Evolutionary conservation across 2,888 invertebrate species (phyloP).

Genomic region (Choreutis nemorana): DNA sequence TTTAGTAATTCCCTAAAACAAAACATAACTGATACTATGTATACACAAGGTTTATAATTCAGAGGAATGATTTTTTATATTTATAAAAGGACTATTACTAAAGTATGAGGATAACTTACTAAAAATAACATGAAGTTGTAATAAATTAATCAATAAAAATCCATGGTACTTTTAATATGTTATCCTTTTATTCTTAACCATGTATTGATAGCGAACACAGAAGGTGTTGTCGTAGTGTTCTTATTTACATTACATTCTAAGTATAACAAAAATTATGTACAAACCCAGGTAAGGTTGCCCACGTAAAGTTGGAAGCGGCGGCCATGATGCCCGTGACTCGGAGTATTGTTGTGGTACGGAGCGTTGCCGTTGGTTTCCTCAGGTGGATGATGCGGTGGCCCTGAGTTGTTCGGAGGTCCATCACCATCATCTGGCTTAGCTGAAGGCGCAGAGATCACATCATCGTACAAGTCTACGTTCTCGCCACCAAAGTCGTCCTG

Average conservation of each 20-base stretch:
- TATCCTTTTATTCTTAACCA: no score
- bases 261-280: constrained; percentile 52
- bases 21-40: no score
- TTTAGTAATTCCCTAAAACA: no score
- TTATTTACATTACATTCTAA: constrained; percentile 49
- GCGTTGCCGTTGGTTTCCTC: constrained; percentile 75
- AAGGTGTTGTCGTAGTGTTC: no score
- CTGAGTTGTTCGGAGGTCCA: constrained; percentile 67
- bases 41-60: no score
- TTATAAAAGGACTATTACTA: no score
- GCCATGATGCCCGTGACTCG: constrained; percentile 77
- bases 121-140: no score
- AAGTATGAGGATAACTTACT: no score
- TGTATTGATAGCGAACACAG: no score
- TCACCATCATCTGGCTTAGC: constrained; percentile 67
- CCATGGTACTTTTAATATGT: no score
- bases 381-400: constrained; percentile 56
- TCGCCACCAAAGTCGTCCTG: constrained; percentile 86
- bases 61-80: no score
- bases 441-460: constrained; percentile 87
- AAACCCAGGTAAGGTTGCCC: constrained; percentile 98
- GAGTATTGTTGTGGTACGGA: constrained; percentile 77
- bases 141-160: no score
- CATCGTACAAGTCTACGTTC: constrained; percentile 94
- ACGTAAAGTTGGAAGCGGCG: constrained; percentile 93